Evolutionary conservation across 2,113 vertebrate species (phyloP).

Genomic region (Pachyramphus minor): DNA sequence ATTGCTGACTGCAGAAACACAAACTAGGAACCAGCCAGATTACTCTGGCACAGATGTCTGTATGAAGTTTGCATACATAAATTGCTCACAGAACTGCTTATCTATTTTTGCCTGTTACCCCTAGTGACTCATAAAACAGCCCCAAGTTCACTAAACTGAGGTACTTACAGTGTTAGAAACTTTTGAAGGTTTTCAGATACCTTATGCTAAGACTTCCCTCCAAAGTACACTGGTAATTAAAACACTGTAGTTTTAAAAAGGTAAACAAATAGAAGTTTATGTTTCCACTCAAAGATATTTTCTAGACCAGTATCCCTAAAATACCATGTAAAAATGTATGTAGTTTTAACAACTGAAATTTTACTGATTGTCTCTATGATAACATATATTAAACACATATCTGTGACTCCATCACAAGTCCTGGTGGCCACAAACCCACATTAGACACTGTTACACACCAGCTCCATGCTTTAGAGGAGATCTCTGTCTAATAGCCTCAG

Average conservation of each 20-base stretch:
- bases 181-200: neutral
- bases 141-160: neutral
- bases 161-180: neutral
- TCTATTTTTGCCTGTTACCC: neutral
- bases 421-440: neutral
- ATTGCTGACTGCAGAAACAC: neutral
- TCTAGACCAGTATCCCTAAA: neutral
- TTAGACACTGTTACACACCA: neutral
- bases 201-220: neutral
- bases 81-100: neutral
- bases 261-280: neutral
- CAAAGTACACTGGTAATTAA: neutral
- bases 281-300: neutral
- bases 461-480: neutral
- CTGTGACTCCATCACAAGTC: neutral
- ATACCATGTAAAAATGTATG: neutral
- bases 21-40: neutral
- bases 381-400: neutral
- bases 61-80: neutral
- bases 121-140: neutral
- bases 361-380: neutral
- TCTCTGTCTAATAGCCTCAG: neutral
- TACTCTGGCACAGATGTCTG: fast-evolving
- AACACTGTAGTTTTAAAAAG: neutral
- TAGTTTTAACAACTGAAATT: neutral